Percentiles rank a stretch among this genome's conserved stretches.
Conservation (phyloP, 2,797 vertebrate species). For the Microctenopoma lineatum region DNA sequence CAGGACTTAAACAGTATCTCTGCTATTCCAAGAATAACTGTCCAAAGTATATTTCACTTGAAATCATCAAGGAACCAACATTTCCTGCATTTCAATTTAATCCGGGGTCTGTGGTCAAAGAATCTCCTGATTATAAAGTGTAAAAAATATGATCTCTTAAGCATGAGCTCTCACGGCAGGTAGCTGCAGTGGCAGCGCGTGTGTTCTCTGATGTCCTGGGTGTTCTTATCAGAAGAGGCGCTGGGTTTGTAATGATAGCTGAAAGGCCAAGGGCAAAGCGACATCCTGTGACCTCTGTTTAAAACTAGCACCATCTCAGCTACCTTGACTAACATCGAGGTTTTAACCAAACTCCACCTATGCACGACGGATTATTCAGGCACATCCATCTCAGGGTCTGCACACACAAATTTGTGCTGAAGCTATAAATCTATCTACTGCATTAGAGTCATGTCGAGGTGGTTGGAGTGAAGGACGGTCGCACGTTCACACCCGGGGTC, state of each 20-base stretch:
- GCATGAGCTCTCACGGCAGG: constrained; percentile 59
- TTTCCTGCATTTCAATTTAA: constrained; percentile 62
- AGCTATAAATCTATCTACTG: background rate
- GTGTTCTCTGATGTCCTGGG: constrained; percentile 51
- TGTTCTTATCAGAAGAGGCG: constrained; percentile 66
- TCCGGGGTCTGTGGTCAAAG: constrained; percentile 47
- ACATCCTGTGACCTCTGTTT: constrained; percentile 39
- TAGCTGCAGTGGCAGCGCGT: constrained; percentile 31
- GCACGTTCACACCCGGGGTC: no score
- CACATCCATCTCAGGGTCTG: background rate
- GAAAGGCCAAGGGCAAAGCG: constrained; percentile 63
- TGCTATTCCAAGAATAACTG: constrained; percentile 16
- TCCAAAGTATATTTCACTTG: constrained; percentile 39
- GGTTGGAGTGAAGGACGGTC: no score
- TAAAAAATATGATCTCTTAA: constrained; percentile 67
- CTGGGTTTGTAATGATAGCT: constrained; percentile 64
- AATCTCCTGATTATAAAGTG: constrained; percentile 64
- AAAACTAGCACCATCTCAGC: constrained; percentile 34
- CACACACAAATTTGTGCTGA: background rate
- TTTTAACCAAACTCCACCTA: constrained; percentile 20
- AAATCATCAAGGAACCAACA: constrained; percentile 51
- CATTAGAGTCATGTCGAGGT: background rate
- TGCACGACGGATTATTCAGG: constrained; percentile 27
- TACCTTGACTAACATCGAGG: constrained; percentile 35
- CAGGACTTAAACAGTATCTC: constrained; percentile 19